Evolutionary conservation across 2,888 invertebrate genomes (phyloP), one percentile per base, ranked within the genome.

Genomic region (Acleris cristana): DNA sequence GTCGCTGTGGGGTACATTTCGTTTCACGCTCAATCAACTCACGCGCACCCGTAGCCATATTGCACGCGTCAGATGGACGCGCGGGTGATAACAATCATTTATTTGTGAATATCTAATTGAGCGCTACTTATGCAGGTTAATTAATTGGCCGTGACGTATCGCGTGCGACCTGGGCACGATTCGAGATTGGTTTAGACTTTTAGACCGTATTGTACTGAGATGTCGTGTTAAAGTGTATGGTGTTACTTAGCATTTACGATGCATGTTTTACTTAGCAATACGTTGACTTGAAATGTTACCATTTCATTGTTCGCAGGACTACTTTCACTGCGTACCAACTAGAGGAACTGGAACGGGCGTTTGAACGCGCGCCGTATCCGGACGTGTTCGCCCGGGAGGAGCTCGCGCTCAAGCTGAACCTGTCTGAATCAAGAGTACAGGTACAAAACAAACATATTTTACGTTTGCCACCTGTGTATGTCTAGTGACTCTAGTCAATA

Each of bases 301-400:
- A 59, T 72, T 68, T 69, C 44, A 75, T 84, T 85, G 72, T 77
- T 89, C 87, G 4, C 93, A 98, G 99, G 88, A 99, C 99, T 2
- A 99, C 99, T 7, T 99, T 99, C 82, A 98, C 98, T 6, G 98
- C 98, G 0, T 98, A 97, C 82, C 99, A 99, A 85, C 90, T 99
- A 70, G 98, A 98, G 83, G 98, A 98, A 80, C 87, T 99, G 79
- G 99, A 99, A 84, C 93, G 98, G 55, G 98, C 98, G 0, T 99
- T 99, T 82, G 98, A 99, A 84, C 94, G 98, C 45, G 99, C 98
- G 0, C 99, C 99, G 0, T 99, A 99, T 82, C 99, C 99, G 0
- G 99, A 99, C 85, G 98, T 99, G 1, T 98, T 98, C 81, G 98
- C 98, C 2, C 93, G 99, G 67, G 98, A 99, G 85, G 98, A 98